These are phyloP conservation scores for Chaetorhynchus papuensis DNA, from an alignment of 2,113 vertebrate genomes.

Conservation along the genomic window DNA sequence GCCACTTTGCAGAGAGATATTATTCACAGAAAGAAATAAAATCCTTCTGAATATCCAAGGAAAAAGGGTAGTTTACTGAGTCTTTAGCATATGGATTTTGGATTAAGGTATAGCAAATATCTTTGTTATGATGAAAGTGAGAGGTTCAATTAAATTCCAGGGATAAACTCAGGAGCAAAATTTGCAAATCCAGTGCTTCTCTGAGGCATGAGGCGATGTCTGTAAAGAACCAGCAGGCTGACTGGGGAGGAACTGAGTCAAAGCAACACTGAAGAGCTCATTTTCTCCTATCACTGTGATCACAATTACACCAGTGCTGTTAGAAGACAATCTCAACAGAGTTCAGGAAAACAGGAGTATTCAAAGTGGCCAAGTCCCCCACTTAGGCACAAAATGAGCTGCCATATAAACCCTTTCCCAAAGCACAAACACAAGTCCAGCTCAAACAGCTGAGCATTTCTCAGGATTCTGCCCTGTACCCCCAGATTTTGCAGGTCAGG, in stretches of 20 bases:
- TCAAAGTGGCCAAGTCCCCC: background rate
- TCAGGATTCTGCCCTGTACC: background rate
- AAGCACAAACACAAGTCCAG: background rate
- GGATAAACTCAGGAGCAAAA: conserved; percentile 54
- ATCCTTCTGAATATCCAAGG: conserved; percentile 21
- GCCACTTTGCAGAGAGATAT: conserved; percentile 36
- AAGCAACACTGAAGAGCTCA: conserved; percentile 9
- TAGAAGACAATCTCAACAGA: conserved; percentile 16
- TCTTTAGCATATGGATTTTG: conserved; percentile 61
- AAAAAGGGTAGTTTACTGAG: conserved; percentile 16
- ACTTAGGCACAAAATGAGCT: background rate
- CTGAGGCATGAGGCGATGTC: background rate
- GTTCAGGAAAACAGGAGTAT: conserved; percentile 19
- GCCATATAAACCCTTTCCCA: background rate
- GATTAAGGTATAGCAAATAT: conserved; percentile 63
- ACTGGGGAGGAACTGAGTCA: background rate
- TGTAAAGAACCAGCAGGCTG: background rate
- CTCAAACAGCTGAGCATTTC: background rate
- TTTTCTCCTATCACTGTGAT: conserved; percentile 30
- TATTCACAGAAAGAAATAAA: conserved; percentile 46
- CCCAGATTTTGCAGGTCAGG: background rate
- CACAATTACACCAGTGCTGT: conserved; percentile 26
- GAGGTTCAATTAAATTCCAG: conserved; percentile 56
- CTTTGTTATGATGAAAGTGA: conserved; percentile 65
- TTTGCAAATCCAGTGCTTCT: conserved; percentile 54